These are phyloP conservation scores for Chromobotia macracanthus DNA, from an alignment of 2,797 vertebrate genomes.

Conservation along the genomic window DNA sequence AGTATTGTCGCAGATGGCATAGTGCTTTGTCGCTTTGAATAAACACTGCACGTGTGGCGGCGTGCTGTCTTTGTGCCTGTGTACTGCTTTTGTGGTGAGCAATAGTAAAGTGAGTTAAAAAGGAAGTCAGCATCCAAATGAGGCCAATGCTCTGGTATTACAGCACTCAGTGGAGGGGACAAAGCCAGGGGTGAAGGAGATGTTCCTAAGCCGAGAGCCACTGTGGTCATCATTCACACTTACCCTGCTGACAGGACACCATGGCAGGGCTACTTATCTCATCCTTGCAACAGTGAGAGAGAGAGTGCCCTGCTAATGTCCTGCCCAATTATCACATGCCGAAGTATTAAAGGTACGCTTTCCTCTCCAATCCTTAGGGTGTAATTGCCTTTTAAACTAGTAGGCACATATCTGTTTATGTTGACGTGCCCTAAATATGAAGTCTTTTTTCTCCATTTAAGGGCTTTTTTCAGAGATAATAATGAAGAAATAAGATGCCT, in stretches of 20 bases:
- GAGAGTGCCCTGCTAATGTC: conserved; percentile 48
- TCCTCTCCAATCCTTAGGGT: conserved; percentile 26
- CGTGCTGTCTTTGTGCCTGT: conserved; percentile 32
- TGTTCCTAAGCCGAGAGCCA: conserved; percentile 52
- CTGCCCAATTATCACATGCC: conserved; percentile 54
- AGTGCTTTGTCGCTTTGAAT: conserved; percentile 16
- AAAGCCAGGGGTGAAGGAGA: conserved; percentile 63
- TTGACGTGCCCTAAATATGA: background rate
- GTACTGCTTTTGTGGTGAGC: conserved; percentile 29
- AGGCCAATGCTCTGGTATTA: conserved; percentile 53
- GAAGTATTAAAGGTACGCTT: conserved; percentile 46
- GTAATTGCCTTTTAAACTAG: conserved; percentile 1
- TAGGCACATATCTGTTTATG: conserved; percentile 23
- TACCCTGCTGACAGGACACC: conserved; percentile 60
- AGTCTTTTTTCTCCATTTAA: background rate
- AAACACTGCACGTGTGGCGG: conserved; percentile 26
- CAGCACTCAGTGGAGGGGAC: conserved; percentile 50
- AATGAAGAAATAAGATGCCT: conserved; percentile 18
- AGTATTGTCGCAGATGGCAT: background rate
- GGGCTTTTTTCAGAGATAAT: background rate
- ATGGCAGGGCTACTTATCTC: conserved; percentile 64
- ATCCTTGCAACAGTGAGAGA: conserved; percentile 44
- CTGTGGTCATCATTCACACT: conserved; percentile 66
- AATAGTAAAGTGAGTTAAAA: conserved; percentile 32
- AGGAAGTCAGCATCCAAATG: conserved; percentile 49